Percentiles rank a stretch among this genome's conserved stretches.
Conservation (phyloP, 2,888 invertebrate genomes). For the Standfussiana lucernea region DNA sequence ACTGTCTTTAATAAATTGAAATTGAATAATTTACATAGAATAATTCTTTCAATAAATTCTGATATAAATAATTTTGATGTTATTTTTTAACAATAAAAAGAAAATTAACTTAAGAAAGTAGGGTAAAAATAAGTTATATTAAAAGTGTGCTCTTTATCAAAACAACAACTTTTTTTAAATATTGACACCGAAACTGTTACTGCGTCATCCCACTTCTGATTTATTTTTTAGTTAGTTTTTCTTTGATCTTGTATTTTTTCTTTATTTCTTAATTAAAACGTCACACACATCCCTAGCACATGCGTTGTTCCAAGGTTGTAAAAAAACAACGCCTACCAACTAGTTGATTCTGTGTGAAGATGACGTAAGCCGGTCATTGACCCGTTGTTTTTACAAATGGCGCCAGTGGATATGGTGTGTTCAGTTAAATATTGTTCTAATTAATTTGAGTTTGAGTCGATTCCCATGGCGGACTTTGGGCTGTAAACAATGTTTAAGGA, state of each 20-base stretch:
- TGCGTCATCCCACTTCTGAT: background rate
- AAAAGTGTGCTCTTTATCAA: background rate
- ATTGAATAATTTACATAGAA: too few relatives aligned
- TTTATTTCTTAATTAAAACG: background rate
- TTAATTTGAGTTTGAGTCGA: conserved; percentile 61
- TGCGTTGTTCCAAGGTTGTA: conserved; percentile 69
- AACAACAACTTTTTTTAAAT: background rate
- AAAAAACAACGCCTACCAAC: conserved; percentile 67
- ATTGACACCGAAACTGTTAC: background rate
- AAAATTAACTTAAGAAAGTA: too few relatives aligned
- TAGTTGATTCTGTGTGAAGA: conserved; percentile 63
- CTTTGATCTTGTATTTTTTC: background rate
- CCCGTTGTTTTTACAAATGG: conserved; percentile 71
- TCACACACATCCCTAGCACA: conserved; percentile 58
- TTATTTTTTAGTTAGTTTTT: background rate
- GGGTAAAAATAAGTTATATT: too few relatives aligned
- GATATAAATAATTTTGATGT: too few relatives aligned
- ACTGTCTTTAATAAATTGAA: too few relatives aligned
- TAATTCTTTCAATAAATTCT: too few relatives aligned
- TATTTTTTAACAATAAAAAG: too few relatives aligned
- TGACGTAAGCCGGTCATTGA: conserved; percentile 73
- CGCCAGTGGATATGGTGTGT: conserved; percentile 67
- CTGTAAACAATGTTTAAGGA: conserved; percentile 31
- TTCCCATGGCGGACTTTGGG: conserved; percentile 45
- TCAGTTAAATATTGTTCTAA: conserved; percentile 68